Evolutionary conservation across 2,888 invertebrate genomes (phyloP).

Genomic region (Clivina fossor): DNA sequence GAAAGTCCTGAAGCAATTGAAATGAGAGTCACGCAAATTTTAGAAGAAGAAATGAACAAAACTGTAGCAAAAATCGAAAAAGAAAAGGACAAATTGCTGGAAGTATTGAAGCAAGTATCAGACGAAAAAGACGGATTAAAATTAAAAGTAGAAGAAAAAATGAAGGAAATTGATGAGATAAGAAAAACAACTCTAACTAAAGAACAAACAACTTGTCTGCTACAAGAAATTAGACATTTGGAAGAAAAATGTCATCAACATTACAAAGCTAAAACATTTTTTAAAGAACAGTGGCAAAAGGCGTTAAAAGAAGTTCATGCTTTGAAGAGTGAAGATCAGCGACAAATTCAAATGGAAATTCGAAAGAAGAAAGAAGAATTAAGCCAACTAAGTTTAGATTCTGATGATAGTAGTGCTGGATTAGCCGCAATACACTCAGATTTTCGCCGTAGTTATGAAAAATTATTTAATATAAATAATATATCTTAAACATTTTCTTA

Average conservation of each 20-base stretch:
- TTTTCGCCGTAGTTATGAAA: no score
- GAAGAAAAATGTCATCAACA: slow-evolving; percentile 67
- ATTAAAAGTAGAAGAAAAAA: slow-evolving; percentile 43
- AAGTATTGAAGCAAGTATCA: slow-evolving; percentile 45
- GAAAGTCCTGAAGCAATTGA: slow-evolving; percentile 9
- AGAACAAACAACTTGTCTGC: slow-evolving; percentile 66
- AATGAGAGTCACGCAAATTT: slow-evolving; percentile 34
- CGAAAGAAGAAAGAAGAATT: slow-evolving; percentile 52
- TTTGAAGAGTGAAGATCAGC: slow-evolving; percentile 59
- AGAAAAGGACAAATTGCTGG: slow-evolving; percentile 47
- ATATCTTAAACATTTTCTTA: no score
- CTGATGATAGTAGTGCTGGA: no score
- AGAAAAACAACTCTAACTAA: slow-evolving; percentile 63
- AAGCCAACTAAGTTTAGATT: slow-evolving; percentile 44
- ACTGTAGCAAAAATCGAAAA: slow-evolving; percentile 40
- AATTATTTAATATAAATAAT: no score
- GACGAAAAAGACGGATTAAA: slow-evolving; percentile 11
- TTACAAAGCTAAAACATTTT: slow-evolving; percentile 68
- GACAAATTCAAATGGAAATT: slow-evolving; percentile 57
- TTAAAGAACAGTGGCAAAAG: slow-evolving; percentile 75
- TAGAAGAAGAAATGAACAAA: slow-evolving; percentile 37
- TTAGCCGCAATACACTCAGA: no score
- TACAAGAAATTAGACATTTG: slow-evolving; percentile 66
- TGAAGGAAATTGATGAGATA: slow-evolving; percentile 51
- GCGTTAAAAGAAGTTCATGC: slow-evolving; percentile 69